Conservation (phyloP, 2,888 invertebrate species). For the Parochlus steinenii region DNA sequence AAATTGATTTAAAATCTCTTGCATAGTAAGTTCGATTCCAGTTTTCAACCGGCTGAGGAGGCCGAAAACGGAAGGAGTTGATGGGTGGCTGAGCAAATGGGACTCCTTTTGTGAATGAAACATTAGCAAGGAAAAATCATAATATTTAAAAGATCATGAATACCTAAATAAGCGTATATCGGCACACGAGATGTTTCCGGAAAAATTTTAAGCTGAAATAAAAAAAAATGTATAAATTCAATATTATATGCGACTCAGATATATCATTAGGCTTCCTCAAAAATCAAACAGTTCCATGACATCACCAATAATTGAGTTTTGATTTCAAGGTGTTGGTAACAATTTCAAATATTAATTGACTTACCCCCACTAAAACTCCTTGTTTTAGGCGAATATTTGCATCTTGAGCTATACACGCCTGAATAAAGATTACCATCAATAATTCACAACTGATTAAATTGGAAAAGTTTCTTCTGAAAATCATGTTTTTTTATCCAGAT, state of each 20-base stretch:
- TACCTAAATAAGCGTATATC: conserved; percentile 54
- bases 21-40: conserved; percentile 56
- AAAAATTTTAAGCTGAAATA: conserved; percentile 45
- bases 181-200: conserved; percentile 41
- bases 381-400: conserved; percentile 9
- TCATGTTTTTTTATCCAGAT: no score
- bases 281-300: background rate
- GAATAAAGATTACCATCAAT: no score
- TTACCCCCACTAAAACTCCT: conserved; percentile 13
- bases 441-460: no score
- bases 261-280: background rate
- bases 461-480: no score
- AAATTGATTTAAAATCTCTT: conserved; percentile 49
- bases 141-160: no score
- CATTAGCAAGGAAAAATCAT: no score
- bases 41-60: background rate
- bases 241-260: background rate
- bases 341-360: conserved; percentile 1
- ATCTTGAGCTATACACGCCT: conserved; percentile 11
- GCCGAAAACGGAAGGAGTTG: conserved; percentile 53
- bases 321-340: background rate
- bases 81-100: conserved; percentile 68
- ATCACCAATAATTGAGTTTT: background rate
- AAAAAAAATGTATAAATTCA: conserved; percentile 1
- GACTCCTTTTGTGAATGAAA: no score